A percentile compares a stretch with the other conserved stretches of the same genome.
Conservation (phyloP, 1,140 invertebrate species). For the Episyrphus balteatus region DNA sequence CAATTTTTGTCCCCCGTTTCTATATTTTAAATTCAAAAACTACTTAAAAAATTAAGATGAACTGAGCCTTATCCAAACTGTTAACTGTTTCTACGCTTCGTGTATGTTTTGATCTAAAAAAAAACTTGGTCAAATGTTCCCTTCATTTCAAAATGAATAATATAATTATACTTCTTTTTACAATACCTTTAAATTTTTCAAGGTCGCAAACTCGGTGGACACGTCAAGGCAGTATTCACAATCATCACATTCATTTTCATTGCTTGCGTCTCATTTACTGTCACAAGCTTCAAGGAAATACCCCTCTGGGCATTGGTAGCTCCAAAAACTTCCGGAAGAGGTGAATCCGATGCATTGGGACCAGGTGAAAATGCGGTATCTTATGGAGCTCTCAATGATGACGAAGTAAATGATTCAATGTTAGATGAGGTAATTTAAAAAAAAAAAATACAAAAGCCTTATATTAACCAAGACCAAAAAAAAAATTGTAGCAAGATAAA, state of each 20-base stretch:
- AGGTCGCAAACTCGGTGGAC: conserved; percentile 60
- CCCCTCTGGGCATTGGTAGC: conserved; percentile 48
- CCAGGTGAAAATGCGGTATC: conserved; percentile 2
- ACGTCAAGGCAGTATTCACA: conserved; percentile 82
- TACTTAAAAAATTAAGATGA: no score
- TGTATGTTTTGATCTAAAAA: no score
- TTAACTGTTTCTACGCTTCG: no score
- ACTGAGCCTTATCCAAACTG: no score
- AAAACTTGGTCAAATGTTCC: neutral
- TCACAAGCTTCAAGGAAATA: conserved; percentile 82
- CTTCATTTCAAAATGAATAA: neutral
- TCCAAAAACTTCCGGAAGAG: conserved; percentile 3
- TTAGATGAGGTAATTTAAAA: neutral
- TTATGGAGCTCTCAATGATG: conserved; percentile 17
- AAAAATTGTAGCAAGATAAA: neutral
- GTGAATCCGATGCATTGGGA: conserved; percentile 8
- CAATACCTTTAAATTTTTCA: neutral
- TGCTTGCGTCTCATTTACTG: conserved; percentile 62
- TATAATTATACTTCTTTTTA: no score
- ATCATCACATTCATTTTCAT: conserved; percentile 80
- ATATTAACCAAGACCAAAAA: no score
- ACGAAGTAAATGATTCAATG: conserved; percentile 3
- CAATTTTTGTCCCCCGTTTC: no score
- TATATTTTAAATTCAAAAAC: no score
- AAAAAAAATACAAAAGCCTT: no score